Base-by-base conservation (phyloP, 2,888 invertebrate genomes). In the Dryomyza anilis region DNA sequence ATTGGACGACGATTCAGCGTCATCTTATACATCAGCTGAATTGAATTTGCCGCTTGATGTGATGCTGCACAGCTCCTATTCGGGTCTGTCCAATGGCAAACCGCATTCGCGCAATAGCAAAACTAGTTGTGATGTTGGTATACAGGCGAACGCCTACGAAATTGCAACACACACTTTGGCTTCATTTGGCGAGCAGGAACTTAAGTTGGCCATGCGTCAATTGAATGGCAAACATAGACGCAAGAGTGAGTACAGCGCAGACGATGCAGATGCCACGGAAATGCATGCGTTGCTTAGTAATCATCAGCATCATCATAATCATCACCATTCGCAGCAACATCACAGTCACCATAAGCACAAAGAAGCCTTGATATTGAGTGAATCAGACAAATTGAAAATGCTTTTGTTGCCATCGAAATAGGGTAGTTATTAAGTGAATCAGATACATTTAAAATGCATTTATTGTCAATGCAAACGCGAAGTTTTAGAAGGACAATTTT, bases 141-240 rank as follows among this genome's bases (percentile, higher is more conserved):
- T 87, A n/a, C 87, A 87, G 73, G 85, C 87, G 0, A 86, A 86
- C 74, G 85, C 86, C 2, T 85, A 84, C 65, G 87, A 87, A 71
- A 85, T 87, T 53, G 84, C 82, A 16, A 84, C 84, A 46, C 85
- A 84, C 23, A 80, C 83, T 8, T 46, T 78, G 21, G 73, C 76
- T 21, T 75, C 76, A 12, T 80, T 75, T 64, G 80, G 76, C 4
- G 77, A 78, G 12, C 78, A 78, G 10, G 77, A 80, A 23, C 66
- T 78, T 3, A 76, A 79, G 60, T 70, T 76, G 60, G 74, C 78
- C 14, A 78, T 79, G 75, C 74, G 77, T 3, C 72, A 81, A 46
- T 63, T 80, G 19, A 81, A 78, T 67, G 74, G 72, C 25, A 80
- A 76, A 50, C 78, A 78, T 70, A 72, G 75, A n/a, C 74, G 76